Conservation (phyloP, 2,113 vertebrate genomes). For the Bambusicola thoracicus region DNA sequence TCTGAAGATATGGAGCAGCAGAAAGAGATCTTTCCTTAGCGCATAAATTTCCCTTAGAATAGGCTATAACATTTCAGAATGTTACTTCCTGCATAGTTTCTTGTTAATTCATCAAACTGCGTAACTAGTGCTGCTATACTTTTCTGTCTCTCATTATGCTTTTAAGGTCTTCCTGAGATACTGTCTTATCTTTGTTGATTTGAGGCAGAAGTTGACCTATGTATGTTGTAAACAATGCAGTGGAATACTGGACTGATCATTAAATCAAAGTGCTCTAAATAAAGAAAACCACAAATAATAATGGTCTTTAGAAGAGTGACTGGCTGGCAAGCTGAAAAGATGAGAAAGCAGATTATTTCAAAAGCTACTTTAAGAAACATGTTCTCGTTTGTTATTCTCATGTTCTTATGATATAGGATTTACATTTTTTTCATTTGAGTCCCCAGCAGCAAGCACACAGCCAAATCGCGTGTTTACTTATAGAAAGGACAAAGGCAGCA, state of each 20-base stretch:
- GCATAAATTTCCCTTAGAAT: background rate
- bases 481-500: background rate
- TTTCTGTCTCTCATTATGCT: background rate
- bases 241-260: background rate
- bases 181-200: background rate
- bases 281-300: background rate
- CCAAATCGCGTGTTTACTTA: background rate
- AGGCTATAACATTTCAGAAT: background rate
- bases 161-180: background rate
- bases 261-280: background rate
- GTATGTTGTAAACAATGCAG: background rate
- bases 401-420: fast-evolving
- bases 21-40: background rate
- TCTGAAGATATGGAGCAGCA: background rate
- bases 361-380: background rate
- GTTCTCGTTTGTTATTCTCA: background rate
- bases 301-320: background rate
- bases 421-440: background rate
- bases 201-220: background rate
- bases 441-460: background rate
- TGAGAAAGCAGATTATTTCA: background rate
- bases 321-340: background rate
- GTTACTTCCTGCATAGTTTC: background rate
- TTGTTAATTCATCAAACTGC: background rate
- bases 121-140: background rate